Conservation (phyloP, 1,140 invertebrate species). For the Papilio dardanus region DNA sequence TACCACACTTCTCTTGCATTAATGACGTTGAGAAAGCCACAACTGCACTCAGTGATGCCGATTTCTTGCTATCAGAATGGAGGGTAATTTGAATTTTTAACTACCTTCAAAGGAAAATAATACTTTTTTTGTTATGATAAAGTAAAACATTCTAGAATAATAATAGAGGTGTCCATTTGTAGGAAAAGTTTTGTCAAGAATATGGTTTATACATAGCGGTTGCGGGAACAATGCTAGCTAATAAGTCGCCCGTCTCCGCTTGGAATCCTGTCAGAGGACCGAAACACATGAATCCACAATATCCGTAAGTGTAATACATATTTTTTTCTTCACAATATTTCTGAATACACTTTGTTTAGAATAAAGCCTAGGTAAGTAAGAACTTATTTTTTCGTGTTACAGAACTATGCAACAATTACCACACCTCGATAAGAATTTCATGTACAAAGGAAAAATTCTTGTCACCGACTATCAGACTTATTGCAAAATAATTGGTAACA, state of each 20-base stretch:
- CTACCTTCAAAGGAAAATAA: too few species aligned
- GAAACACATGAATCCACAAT: slow-evolving; percentile 75
- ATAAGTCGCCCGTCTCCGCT: slow-evolving; percentile 85
- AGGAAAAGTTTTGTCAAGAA: slow-evolving; percentile 80
- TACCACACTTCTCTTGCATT: slow-evolving; percentile 86
- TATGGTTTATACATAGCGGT: slow-evolving; percentile 84
- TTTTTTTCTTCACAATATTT: background rate
- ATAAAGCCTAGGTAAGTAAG: background rate
- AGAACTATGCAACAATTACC: slow-evolving; percentile 49
- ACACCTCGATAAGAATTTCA: slow-evolving; percentile 54
- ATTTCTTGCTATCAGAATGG: slow-evolving; percentile 87
- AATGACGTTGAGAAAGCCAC: slow-evolving; percentile 82
- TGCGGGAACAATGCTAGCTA: slow-evolving; percentile 87
- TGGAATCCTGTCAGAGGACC: slow-evolving; percentile 88
- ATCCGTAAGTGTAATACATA: slow-evolving; percentile 66
- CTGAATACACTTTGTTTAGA: background rate
- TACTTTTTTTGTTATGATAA: too few species aligned
- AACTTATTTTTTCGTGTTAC: slow-evolving; percentile 40
- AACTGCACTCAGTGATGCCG: slow-evolving; percentile 84
- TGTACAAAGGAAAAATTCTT: slow-evolving; percentile 76
- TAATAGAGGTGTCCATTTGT: background rate
- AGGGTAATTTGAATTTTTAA: slow-evolving; percentile 70
- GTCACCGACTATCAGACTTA: slow-evolving; percentile 77
- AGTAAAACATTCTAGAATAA: too few species aligned
- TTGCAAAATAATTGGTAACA: slow-evolving; percentile 70